Evolutionary conservation across 2,888 invertebrate genomes (phyloP).

Genomic region (Gymnocheta viridis): DNA sequence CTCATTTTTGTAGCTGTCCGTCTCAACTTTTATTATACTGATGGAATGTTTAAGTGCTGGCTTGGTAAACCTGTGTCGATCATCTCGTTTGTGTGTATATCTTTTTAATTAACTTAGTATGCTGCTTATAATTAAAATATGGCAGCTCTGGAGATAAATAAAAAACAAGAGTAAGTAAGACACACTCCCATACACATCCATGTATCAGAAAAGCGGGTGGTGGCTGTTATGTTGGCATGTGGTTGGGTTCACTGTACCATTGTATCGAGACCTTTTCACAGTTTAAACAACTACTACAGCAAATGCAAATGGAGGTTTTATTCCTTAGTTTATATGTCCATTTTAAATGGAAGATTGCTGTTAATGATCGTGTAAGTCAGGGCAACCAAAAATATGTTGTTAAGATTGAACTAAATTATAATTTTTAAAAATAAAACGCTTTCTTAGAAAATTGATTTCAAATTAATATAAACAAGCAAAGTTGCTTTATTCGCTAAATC

Average conservation of each 20-base stretch:
- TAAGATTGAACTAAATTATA: no score
- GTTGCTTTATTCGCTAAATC: no score
- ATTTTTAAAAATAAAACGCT: no score
- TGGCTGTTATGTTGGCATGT: conserved; percentile 43
- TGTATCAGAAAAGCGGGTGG: conserved; percentile 37
- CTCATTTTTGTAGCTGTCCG: background rate
- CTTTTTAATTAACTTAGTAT: background rate
- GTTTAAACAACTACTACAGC: conserved; percentile 10
- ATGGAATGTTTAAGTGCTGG: background rate
- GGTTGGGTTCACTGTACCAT: conserved; percentile 60
- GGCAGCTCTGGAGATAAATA: conserved; percentile 16
- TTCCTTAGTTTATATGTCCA: conserved; percentile 22
- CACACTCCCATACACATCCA: background rate
- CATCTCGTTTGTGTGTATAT: no score
- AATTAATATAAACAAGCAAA: no score
- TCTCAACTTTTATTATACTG: background rate
- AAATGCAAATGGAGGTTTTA: background rate
- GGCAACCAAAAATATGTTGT: no score
- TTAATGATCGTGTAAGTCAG: background rate
- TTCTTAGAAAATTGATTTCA: no score
- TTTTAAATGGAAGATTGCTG: conserved; percentile 6
- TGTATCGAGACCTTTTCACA: conserved; percentile 50
- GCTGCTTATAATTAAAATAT: background rate
- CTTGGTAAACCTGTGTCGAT: no score
- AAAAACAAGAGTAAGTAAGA: background rate